These are phyloP conservation scores for Nothobranchius kuhntae DNA, from an alignment of 2,113 vertebrate species.

Conservation along the genomic window DNA sequence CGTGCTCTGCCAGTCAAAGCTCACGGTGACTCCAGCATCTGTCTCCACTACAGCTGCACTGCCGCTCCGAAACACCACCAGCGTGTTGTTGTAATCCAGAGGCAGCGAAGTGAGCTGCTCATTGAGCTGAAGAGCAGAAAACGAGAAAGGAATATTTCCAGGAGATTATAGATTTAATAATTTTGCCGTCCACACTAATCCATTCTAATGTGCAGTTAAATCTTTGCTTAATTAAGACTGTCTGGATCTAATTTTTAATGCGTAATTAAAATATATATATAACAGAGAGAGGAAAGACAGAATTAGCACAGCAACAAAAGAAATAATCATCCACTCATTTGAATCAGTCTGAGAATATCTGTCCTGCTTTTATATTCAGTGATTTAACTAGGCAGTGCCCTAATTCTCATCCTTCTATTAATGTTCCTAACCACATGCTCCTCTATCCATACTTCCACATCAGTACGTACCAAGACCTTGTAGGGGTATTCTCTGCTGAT, in stretches of 20 bases:
- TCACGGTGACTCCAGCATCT: conserved; percentile 66
- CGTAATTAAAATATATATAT: conserved; percentile 59
- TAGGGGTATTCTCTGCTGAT: conserved; percentile 67
- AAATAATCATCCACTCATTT: conserved; percentile 31
- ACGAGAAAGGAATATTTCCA: conserved; percentile 40
- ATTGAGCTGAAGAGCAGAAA: conserved; percentile 57
- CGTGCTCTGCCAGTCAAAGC: conserved; percentile 66
- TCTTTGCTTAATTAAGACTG: conserved; percentile 62
- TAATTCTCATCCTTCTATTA: conserved; percentile 32
- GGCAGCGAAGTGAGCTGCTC: conserved; percentile 62
- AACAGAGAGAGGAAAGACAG: conserved; percentile 38
- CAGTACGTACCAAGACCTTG: conserved; percentile 60
- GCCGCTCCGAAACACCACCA: conserved; percentile 56
- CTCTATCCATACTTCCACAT: conserved; percentile 4
- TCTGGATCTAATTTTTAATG: conserved; percentile 57
- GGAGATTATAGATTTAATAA: conserved; percentile 62
- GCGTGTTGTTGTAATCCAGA: conserved; percentile 47
- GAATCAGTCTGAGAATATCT: conserved; percentile 32
- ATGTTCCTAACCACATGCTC: conserved; percentile 14
- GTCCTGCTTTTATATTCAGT: conserved; percentile 56
- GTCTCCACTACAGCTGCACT: conserved; percentile 60
- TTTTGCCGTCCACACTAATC: conserved; percentile 57
- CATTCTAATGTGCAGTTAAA: conserved; percentile 60
- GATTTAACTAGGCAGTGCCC: conserved; percentile 32
- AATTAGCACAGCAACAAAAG: conserved; percentile 56